These are phyloP conservation scores for Argopecten irradians DNA, from an alignment of 1,140 invertebrate genomes.

Conservation along the genomic window DNA sequence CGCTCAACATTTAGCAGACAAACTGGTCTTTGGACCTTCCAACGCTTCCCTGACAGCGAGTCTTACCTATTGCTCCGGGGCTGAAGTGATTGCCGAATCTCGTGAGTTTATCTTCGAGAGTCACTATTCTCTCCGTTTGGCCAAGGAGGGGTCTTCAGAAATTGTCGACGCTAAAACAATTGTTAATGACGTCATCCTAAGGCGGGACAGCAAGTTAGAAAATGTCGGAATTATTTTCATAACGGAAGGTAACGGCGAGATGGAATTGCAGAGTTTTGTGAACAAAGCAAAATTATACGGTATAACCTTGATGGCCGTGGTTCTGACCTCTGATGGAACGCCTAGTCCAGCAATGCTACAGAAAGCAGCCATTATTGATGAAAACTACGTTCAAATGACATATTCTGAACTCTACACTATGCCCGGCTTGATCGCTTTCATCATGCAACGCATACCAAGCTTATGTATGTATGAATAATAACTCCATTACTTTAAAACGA, in stretches of 20 bases:
- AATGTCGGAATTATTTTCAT: not conserved
- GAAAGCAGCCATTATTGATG: not conserved
- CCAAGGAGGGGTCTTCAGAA: not conserved
- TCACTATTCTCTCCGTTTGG: not conserved
- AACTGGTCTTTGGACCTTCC: not conserved
- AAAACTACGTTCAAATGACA: not conserved
- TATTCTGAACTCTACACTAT: not conserved
- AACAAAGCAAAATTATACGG: not conserved
- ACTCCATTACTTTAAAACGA: no score
- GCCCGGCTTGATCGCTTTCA: not conserved
- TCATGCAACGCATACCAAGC: not conserved
- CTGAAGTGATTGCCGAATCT: not conserved
- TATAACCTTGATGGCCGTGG: not conserved
- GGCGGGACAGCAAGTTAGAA: not conserved
- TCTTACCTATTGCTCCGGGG: not conserved
- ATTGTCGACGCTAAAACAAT: not conserved
- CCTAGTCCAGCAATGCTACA: not conserved
- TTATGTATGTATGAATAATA: not conserved
- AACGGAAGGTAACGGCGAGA: not conserved
- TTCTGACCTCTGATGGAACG: not conserved
- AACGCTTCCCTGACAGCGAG: not conserved
- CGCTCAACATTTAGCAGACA: not conserved
- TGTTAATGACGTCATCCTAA: not conserved
- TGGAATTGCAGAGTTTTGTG: not conserved
- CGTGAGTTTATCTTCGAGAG: not conserved